These are phyloP conservation scores for Lasiurus cinereus DNA, from an alignment of 2,113 vertebrate genomes.

Conservation along the genomic window DNA sequence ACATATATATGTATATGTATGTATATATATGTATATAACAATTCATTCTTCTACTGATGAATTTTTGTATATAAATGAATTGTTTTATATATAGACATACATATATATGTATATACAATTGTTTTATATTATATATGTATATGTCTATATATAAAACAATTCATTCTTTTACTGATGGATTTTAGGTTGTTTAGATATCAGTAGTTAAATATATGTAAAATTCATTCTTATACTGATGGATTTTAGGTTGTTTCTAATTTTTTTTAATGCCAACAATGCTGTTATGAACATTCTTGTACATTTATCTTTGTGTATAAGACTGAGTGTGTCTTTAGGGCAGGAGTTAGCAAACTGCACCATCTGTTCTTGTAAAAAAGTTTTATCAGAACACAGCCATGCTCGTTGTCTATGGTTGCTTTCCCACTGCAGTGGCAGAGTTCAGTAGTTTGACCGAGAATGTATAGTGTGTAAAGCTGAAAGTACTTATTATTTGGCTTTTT, in stretches of 20 bases:
- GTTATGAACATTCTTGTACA: not conserved
- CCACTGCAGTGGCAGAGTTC: not conserved
- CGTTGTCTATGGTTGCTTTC: not conserved
- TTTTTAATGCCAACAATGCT: not conserved
- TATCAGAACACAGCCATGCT: not conserved
- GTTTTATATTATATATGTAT: no score
- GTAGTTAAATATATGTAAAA: not conserved
- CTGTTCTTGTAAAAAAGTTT: constrained; percentile 11
- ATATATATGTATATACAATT: not conserved
- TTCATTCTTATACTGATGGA: not conserved
- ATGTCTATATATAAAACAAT: no score
- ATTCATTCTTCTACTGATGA: no score
- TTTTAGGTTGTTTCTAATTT: not conserved
- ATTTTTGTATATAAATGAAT: not conserved
- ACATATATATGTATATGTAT: no score
- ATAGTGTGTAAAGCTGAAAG: constrained; percentile 4
- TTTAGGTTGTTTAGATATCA: no score
- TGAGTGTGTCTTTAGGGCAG: constrained; percentile 6
- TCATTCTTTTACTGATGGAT: no score
- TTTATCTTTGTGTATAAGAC: not conserved
- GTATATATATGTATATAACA: no score
- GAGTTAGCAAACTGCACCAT: constrained; percentile 23
- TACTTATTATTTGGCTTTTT: constrained; percentile 16
- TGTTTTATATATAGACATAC: no score
- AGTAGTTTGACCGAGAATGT: constrained; percentile 13